These are phyloP conservation scores for Petrolisthes cinctipes DNA, from an alignment of 2,888 invertebrate genomes.

Conservation along the genomic window DNA sequence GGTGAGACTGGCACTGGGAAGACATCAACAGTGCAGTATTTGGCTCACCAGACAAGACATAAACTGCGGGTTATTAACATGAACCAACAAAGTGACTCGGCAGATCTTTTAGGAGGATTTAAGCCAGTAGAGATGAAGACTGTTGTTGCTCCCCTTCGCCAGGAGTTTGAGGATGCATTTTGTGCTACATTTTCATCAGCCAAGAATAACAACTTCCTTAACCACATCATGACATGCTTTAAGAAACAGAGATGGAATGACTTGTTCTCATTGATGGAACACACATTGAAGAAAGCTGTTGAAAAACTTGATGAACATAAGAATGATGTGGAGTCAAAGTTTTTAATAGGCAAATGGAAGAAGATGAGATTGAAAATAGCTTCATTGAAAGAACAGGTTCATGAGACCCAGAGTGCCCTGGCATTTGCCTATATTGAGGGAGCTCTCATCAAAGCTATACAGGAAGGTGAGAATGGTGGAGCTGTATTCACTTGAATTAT, in stretches of 20 bases:
- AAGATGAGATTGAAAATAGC: constrained; percentile 77
- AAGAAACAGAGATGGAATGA: constrained; percentile 68
- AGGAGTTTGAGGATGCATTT: constrained; percentile 87
- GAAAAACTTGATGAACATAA: constrained; percentile 65
- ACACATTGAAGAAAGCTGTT: constrained; percentile 79
- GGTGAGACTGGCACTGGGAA: constrained; percentile 99
- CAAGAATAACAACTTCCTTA: constrained; percentile 86
- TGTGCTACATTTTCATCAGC: constrained; percentile 80
- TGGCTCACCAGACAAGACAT: constrained; percentile 86
- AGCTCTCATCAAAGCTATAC: constrained; percentile 88
- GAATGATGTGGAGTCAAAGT: background rate
- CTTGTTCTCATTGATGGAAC: constrained; percentile 78
- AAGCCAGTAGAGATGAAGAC: constrained; percentile 94
- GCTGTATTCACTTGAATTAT: background rate
- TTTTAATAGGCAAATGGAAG: constrained; percentile 74
- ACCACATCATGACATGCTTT: constrained; percentile 78
- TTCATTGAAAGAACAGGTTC: constrained; percentile 82
- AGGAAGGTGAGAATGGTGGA: constrained; percentile 72
- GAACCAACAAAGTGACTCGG: constrained; percentile 98
- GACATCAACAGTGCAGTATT: constrained; percentile 92
- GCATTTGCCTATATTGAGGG: constrained; percentile 95
- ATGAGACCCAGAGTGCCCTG: constrained; percentile 76
- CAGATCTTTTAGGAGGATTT: constrained; percentile 94
- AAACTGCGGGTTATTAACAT: constrained; percentile 95
- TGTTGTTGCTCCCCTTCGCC: constrained; percentile 83